A percentile compares a stretch with the other conserved stretches of the same genome.
phyloP scores from a whole-genome alignment of 2,113 vertebrate species.

The Puma concolor region DNA sequence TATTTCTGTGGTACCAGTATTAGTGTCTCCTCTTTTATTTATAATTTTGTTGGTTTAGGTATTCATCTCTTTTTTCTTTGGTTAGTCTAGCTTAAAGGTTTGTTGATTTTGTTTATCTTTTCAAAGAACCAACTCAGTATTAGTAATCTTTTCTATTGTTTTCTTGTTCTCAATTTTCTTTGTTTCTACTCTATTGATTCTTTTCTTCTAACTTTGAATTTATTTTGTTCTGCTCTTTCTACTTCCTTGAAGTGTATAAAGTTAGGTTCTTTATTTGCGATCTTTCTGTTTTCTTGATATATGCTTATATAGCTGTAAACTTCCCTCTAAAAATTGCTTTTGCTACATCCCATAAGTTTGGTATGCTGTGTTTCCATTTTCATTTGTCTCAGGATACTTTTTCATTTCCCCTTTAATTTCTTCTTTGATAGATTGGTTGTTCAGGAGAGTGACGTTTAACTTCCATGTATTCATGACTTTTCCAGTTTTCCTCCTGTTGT shows the following conservation, averaged over 20 bases:
- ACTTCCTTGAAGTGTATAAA: background rate
- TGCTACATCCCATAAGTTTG: background rate
- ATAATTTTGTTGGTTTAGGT: too few species aligned
- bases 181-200: background rate
- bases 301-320: background rate
- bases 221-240: background rate
- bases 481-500: background rate
- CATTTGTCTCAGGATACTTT: background rate
- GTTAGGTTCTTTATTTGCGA: background rate
- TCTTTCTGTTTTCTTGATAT: background rate
- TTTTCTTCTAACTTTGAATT: background rate
- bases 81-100: too few species aligned
- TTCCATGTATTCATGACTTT: background rate
- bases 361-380: background rate
- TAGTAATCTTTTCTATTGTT: too few species aligned
- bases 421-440: background rate
- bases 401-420: background rate
- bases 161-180: too few species aligned
- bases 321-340: background rate
- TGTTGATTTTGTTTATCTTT: too few species aligned
- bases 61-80: too few species aligned
- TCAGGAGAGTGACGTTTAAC: background rate
- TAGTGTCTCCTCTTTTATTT: too few species aligned
- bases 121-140: too few species aligned
- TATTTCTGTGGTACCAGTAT: too few species aligned